Percentiles rank a stretch among this genome's conserved stretches.
Conservation (phyloP, 1,140 invertebrate genomes). For the Aphaenogaster ashmeadi region DNA sequence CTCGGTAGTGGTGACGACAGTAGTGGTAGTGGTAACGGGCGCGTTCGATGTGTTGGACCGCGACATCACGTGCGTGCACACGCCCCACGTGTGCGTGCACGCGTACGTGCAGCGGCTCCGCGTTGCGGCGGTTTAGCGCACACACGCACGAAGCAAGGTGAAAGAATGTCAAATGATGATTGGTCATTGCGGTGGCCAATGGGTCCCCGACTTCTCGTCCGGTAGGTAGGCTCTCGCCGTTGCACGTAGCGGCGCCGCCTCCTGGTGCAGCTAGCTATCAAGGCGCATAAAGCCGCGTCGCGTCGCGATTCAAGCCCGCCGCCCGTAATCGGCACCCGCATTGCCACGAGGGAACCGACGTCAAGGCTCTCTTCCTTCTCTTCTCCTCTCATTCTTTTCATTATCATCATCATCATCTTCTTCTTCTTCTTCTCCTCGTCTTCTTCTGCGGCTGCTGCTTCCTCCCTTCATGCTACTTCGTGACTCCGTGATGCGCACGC, state of each 20-base stretch:
- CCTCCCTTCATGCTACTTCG: conserved; percentile 24
- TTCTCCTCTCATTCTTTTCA: background rate
- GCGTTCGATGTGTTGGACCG: background rate
- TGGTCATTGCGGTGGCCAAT: conserved; percentile 86
- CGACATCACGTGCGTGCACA: conserved; percentile 34
- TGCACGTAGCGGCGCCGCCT: conserved; percentile 82
- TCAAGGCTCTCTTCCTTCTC: conserved; percentile 9
- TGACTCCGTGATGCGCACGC: conserved; percentile 31
- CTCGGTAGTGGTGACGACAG: background rate
- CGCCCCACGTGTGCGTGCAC: conserved; percentile 24
- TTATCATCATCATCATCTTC: conserved; percentile 3
- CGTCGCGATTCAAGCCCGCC: conserved; percentile 56
- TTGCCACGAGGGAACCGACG: conserved; percentile 42
- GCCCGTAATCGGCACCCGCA: conserved; percentile 55
- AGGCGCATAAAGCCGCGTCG: conserved; percentile 72
- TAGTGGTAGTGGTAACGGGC: conserved; percentile 28
- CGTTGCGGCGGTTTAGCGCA: conserved; percentile 46
- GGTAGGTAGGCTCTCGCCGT: conserved; percentile 80
- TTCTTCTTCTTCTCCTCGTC: background rate
- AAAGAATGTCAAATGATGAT: conserved; percentile 87
- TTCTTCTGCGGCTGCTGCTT: background rate
- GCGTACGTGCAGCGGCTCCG: conserved; percentile 24
- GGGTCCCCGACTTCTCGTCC: conserved; percentile 79
- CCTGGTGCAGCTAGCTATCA: conserved; percentile 78
- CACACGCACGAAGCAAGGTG: conserved; percentile 74